A percentile compares a stretch with the other conserved stretches of the same genome.
phyloP scores from a whole-genome alignment of 2,888 invertebrate genomes.

The Dasysyrphus albostriatus region DNA sequence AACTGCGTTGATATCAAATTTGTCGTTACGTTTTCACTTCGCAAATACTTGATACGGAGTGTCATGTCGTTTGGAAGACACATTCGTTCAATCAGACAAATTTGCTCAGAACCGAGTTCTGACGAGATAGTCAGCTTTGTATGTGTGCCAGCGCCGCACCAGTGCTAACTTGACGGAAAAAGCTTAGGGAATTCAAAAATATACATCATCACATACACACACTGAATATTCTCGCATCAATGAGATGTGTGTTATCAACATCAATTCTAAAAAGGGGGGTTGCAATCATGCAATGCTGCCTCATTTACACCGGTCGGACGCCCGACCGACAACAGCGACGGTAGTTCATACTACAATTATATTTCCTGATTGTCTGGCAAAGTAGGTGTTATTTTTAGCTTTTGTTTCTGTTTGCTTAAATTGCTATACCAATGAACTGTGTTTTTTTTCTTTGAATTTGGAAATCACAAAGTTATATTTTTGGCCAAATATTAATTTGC shows the following conservation, averaged over 20 bases:
- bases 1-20: slow-evolving; percentile 70
- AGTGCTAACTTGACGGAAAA: slow-evolving; percentile 25
- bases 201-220: not conserved
- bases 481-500: slow-evolving; percentile 2
- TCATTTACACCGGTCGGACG: slow-evolving; percentile 8
- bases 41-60: slow-evolving; percentile 70
- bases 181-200: slow-evolving; percentile 45
- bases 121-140: slow-evolving; percentile 24
- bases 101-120: slow-evolving; percentile 70
- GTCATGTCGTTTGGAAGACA: slow-evolving; percentile 61
- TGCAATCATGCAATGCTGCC: slow-evolving; percentile 33
- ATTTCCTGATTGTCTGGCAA: slow-evolving; percentile 37
- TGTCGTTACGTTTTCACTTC: slow-evolving; percentile 72
- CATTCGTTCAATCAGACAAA: slow-evolving; percentile 68
- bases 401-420: not conserved
- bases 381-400: not conserved
- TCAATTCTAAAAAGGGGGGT: slow-evolving; percentile 35
- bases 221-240: slow-evolving; percentile 8
- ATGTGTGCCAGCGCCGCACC: slow-evolving; percentile 32
- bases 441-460: not conserved
- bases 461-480: slow-evolving; percentile 25
- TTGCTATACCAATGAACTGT: slow-evolving; percentile 9
- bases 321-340: no score
- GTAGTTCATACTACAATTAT: not conserved
- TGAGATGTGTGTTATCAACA: slow-evolving; percentile 62